Evolutionary conservation across 2,113 vertebrate genomes (phyloP), one percentile per base, ranked within the genome.

Genomic region (Tachuris rubrigastra): DNA sequence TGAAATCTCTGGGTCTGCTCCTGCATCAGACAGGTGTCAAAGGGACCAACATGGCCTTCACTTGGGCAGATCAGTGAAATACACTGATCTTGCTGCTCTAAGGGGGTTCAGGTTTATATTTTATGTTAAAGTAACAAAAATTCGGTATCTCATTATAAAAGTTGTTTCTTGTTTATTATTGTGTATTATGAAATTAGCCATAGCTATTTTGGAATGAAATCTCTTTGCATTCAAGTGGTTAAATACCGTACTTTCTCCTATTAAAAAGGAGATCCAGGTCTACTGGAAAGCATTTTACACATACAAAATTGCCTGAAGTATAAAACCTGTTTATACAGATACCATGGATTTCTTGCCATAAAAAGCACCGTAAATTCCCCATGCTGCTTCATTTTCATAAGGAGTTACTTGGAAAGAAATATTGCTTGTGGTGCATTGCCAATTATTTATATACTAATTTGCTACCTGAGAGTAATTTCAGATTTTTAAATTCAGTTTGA

Each of bases 291-390:
- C 53, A 85, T n/a, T 96, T 87, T 85, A 85, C 27, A 33, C 65
- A 89, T 66, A 74, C 24, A 92, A 95, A 96, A 90, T 47, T 90
- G 90, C 89, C 89, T 88, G 89, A 77, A 95, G 95, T 91, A 18
- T 89, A 72, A 94, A 96, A 94, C 89, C 49, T 97, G 95, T 94
- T 96, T 89, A 72, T 90, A 91, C 93, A 96, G 89, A 52, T 94
- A 72, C 85, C 5, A 3, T 86, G 62, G 63, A 33, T 90, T 88
- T 90, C 79, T 65, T 93, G 69, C 92, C 88, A 84, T 87, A 82
- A 94, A 96, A 97, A 96, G 52, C 84, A 96, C 90, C 86, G 79
- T 94, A 93, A 95, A 86, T 93, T 95, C 94, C 93, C 94, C 92
- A 0, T 66, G 82, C 83, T 87, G 25, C 78, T 92, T 97, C 44